Evolutionary conservation across 2,797 vertebrate genomes (phyloP).

Genomic region (Thamnophis elegans): DNA sequence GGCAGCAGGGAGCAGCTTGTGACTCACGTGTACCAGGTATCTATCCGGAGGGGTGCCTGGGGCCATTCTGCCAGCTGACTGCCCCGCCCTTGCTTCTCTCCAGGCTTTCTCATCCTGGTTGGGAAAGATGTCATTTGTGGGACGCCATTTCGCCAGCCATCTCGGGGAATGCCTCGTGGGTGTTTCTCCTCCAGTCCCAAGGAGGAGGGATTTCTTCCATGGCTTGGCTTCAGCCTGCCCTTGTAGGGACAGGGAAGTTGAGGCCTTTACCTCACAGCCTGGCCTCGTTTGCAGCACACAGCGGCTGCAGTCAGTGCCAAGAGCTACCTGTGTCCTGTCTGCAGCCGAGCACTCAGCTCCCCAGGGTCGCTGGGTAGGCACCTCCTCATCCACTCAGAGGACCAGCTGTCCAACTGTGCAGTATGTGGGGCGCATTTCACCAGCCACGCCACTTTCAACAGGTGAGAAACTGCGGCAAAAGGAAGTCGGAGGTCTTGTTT

Average conservation of each 20-base stretch:
- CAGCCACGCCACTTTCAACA: slow-evolving; percentile 92
- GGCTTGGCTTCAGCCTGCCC: not conserved
- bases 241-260: slow-evolving; percentile 17
- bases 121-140: not conserved
- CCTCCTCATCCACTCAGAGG: slow-evolving; percentile 96
- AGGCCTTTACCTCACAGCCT: not conserved
- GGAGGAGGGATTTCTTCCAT: not conserved
- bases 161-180: not conserved
- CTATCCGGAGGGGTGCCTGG: not conserved
- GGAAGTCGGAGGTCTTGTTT: not conserved
- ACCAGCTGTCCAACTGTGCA: slow-evolving; percentile 96
- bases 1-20: slow-evolving; percentile 90
- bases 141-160: not conserved
- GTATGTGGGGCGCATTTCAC: slow-evolving; percentile 94
- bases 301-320: slow-evolving; percentile 88
- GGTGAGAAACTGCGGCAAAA: slow-evolving; percentile 69
- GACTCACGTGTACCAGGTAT: slow-evolving; percentile 94
- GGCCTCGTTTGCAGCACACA: slow-evolving; percentile 83
- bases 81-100: not conserved
- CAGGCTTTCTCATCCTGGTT: not conserved
- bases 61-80: not conserved
- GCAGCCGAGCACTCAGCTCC: slow-evolving; percentile 94
- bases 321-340: slow-evolving; percentile 95
- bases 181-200: not conserved
- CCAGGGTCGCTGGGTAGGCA: slow-evolving; percentile 94